Conservation (phyloP, 2,888 invertebrate species). For the Drosophila tripunctata region DNA sequence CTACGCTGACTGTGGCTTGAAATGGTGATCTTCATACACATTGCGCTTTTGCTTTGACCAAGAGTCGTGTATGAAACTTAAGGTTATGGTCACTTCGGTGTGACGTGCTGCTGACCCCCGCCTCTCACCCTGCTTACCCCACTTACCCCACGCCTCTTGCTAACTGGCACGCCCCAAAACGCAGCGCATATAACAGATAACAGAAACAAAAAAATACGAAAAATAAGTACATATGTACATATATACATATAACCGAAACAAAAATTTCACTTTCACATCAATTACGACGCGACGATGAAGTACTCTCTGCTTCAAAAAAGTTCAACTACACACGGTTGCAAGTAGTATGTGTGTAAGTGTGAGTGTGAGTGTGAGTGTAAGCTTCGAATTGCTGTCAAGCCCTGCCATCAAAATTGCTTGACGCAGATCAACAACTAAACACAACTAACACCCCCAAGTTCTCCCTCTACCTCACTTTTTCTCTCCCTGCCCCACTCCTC, state of each 20-base stretch:
- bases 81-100: constrained; percentile 72
- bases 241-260: constrained; percentile 44
- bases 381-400: constrained; percentile 40
- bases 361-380: background rate
- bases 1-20: constrained; percentile 1
- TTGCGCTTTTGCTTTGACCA: constrained; percentile 38
- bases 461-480: background rate
- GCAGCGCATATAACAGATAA: constrained; percentile 25
- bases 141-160: background rate
- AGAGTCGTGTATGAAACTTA: constrained; percentile 52
- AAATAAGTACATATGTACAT: constrained; percentile 11
- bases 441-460: constrained; percentile 40
- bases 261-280: constrained; percentile 78
- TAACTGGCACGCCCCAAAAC: constrained; percentile 24
- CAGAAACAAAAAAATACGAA: constrained; percentile 21
- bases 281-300: constrained; percentile 63
- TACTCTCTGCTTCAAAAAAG: constrained; percentile 72
- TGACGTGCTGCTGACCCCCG: constrained; percentile 30
- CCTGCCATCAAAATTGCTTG: constrained; percentile 37
- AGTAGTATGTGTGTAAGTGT: background rate
- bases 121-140: background rate
- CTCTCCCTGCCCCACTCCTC: background rate
- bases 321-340: constrained; percentile 23
- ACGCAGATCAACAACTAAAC: constrained; percentile 47
- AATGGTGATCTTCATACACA: constrained; percentile 12